These are phyloP conservation scores for Chamaea fasciata DNA, from an alignment of 2,113 vertebrate genomes.

Conservation along the genomic window DNA sequence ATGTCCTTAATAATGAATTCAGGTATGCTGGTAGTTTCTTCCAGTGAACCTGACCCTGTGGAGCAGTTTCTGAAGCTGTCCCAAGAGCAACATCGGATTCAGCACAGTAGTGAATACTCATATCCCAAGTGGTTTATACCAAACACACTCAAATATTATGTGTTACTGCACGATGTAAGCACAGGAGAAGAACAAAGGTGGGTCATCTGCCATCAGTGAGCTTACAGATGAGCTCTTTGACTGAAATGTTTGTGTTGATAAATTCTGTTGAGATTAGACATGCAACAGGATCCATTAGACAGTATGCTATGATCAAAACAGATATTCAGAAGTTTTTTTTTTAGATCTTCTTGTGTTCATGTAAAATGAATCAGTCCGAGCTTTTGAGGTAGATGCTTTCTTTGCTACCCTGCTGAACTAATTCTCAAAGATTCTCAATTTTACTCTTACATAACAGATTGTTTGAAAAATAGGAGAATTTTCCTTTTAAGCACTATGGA, in stretches of 20 bases:
- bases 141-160: conserved; percentile 97
- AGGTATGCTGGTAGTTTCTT: conserved; percentile 97
- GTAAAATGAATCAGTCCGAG: not conserved
- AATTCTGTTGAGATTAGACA: not conserved
- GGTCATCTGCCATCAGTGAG: not conserved
- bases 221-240: not conserved
- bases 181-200: conserved; percentile 90
- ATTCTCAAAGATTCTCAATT: not conserved
- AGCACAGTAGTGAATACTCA: conserved; percentile 90
- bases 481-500: not conserved
- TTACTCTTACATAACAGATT: not conserved
- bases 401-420: not conserved
- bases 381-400: not conserved
- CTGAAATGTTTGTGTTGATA: not conserved
- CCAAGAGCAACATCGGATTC: conserved; percentile 95
- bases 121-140: conserved; percentile 98
- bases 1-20: conserved; percentile 58
- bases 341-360: not conserved
- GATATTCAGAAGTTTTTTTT: not conserved
- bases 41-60: conserved; percentile 85
- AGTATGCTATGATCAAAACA: not conserved
- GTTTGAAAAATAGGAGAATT: not conserved
- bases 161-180: conserved; percentile 90
- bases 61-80: conserved; percentile 95
- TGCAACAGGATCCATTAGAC: not conserved